Evolutionary conservation across 23 tunicate genomes (phyloP).

Genomic region (Botrylloides violaceus): DNA sequence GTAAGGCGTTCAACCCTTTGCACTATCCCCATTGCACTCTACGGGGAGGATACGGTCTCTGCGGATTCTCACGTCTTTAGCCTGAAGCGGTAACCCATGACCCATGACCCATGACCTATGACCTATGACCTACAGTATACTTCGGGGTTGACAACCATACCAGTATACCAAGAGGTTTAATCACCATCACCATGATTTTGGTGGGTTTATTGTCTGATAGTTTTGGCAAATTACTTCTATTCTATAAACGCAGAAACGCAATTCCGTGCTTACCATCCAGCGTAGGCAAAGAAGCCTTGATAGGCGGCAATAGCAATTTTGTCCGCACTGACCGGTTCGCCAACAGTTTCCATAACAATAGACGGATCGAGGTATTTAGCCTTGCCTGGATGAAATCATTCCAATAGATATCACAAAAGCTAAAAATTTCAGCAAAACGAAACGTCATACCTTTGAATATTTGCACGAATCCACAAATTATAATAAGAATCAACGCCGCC

Average conservation of each 20-base stretch:
- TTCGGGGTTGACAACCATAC: too few relatives aligned
- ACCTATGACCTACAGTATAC: too few relatives aligned
- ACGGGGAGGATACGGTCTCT: too few relatives aligned
- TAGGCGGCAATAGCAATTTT: conserved; percentile 85
- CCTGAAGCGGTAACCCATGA: too few relatives aligned
- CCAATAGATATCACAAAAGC: background rate
- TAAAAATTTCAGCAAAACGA: background rate
- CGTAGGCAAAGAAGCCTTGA: conserved; percentile 96
- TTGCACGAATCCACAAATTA: conserved; percentile 70
- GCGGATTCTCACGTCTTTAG: too few relatives aligned
- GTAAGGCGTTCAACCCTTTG: too few relatives aligned
- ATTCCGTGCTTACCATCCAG: conserved; percentile 69
- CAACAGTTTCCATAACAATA: conserved; percentile 42
- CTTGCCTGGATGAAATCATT: conserved; percentile 27
- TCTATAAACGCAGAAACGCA: background rate
- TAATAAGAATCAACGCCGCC: conserved; percentile 63
- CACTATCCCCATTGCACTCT: too few relatives aligned
- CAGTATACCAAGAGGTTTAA: too few relatives aligned
- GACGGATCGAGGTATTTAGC: conserved; percentile 36
- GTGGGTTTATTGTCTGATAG: too few relatives aligned
- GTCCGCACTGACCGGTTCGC: conserved; percentile 27
- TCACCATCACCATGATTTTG: too few relatives aligned
- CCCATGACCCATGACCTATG: too few relatives aligned
- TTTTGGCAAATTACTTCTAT: background rate
- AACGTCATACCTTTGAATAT: conserved; percentile 55